Percentiles rank a stretch among this genome's conserved stretches.
Conservation (phyloP, 2,888 invertebrate species). For the Escarpia spicata region DNA sequence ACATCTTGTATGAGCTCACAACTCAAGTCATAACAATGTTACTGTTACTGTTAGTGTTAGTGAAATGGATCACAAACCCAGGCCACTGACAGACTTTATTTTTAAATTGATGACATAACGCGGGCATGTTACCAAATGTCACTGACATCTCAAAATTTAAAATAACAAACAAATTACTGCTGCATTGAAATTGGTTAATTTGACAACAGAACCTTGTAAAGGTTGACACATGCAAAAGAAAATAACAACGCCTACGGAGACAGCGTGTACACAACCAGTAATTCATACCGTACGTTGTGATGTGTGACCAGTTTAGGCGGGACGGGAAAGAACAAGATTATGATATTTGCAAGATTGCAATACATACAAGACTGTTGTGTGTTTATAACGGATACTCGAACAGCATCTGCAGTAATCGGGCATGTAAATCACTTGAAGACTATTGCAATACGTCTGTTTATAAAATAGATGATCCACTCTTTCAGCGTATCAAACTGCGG, state of each 20-base stretch:
- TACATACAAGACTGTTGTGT: background rate
- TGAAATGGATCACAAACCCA: too few species aligned
- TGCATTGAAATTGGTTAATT: too few species aligned
- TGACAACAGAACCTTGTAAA: too few species aligned
- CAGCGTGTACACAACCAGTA: background rate
- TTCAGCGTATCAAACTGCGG: background rate
- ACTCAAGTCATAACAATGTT: too few species aligned
- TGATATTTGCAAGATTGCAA: background rate
- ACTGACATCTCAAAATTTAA: background rate
- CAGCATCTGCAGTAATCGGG: background rate
- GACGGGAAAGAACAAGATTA: background rate
- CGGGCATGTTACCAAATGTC: background rate
- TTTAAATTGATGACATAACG: background rate
- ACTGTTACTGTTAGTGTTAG: too few species aligned
- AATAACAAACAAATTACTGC: background rate
- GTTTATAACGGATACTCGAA: background rate
- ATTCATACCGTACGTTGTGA: slow-evolving; percentile 1
- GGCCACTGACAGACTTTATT: too few species aligned
- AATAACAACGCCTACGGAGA: background rate
- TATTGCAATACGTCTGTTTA: background rate
- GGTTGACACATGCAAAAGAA: too few species aligned
- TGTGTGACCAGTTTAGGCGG: slow-evolving; percentile 13
- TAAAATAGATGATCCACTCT: background rate
- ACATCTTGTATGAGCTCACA: too few species aligned
- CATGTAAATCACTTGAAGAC: background rate